Evolutionary conservation across 2,113 vertebrate genomes (phyloP), one percentile per base, ranked within the genome.

Genomic region (Melanerpes formicivorus): DNA sequence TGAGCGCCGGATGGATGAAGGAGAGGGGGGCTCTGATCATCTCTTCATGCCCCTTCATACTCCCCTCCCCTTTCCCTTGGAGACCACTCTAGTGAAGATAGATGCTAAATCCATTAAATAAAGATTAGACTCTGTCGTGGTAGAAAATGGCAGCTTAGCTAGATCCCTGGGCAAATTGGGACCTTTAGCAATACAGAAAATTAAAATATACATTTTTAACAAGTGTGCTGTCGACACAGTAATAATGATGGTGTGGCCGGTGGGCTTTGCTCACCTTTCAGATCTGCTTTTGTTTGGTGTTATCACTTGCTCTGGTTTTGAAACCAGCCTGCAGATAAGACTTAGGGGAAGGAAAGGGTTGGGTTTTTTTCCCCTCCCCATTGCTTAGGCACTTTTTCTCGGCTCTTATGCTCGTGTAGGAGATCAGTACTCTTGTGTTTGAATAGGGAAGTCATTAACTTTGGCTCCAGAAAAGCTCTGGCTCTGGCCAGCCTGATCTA

Each of bases 51-150:
- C 97, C 97, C 97, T 97, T 95, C 88, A 64, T 96, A 97, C 98
- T 98, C 98, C 80, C 96, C 97, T 97, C 97, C 95, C 93, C 94
- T 97, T 97, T 94, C 96, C 98, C 98, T 98, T 93, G 71, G 98
- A 98, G 99, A 98, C 95, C 97, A 98, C 96, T 98, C 98, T 97
- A 97, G 97, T 97, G 98, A 98, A 98, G 98, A 99, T 99, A 98
- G 98, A 99, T 99, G 98, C 99, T 99, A 99, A 99, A 99, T 99
- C 99, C 98, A 99, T 99, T 99, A 99, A 99, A 99, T 99, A 99
- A 99, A 99, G 99, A 99, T 99, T 99, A 99, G 98, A 98, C 97
- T 97, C 97, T 96, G 97, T 98, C 98, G 90, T 99, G 97, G 98
- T 98, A 97, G 97, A 98, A 98, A 98, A 97, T 98, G 98, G 98